These are phyloP conservation scores for Conops quadrifasciatus DNA, from an alignment of 2,888 invertebrate genomes.

Conservation along the genomic window DNA sequence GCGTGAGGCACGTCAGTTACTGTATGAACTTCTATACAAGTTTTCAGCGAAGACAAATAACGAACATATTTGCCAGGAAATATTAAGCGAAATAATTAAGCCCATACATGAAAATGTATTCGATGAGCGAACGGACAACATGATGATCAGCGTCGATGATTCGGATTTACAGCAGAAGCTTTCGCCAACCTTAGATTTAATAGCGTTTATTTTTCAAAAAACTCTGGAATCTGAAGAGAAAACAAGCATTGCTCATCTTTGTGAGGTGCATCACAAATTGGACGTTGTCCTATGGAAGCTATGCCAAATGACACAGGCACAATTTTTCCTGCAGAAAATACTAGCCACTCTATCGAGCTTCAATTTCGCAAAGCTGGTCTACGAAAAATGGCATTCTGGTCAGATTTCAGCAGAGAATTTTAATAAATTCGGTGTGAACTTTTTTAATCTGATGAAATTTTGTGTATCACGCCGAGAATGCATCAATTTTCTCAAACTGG, in stretches of 20 bases:
- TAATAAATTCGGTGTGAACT: slow-evolving; percentile 58
- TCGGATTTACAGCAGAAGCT: slow-evolving; percentile 68
- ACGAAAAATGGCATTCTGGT: slow-evolving; percentile 55
- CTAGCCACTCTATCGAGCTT: slow-evolving; percentile 53
- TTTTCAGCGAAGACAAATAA: slow-evolving; percentile 63
- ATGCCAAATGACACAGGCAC: slow-evolving; percentile 60
- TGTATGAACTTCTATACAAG: slow-evolving; percentile 70
- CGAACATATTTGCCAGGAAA: slow-evolving; percentile 68
- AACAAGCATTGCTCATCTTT: slow-evolving; percentile 57
- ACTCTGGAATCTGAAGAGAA: slow-evolving; percentile 65
- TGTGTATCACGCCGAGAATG: slow-evolving; percentile 59
- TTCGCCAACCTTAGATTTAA: slow-evolving; percentile 69
- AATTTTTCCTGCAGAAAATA: slow-evolving; percentile 58
- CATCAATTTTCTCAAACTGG: slow-evolving; percentile 60
- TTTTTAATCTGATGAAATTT: slow-evolving; percentile 64
- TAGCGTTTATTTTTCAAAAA: slow-evolving; percentile 69
- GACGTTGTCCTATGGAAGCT: slow-evolving; percentile 60
- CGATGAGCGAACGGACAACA: slow-evolving; percentile 55
- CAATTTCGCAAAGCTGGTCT: slow-evolving; percentile 58
- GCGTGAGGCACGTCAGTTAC: slow-evolving; percentile 73
- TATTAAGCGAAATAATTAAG: slow-evolving; percentile 69
- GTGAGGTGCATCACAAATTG: slow-evolving; percentile 58
- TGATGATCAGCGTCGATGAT: slow-evolving; percentile 64
- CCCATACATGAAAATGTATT: slow-evolving; percentile 70
- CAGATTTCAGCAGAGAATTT: slow-evolving; percentile 55